A percentile compares a stretch with the other conserved stretches of the same genome.
phyloP scores from a whole-genome alignment of 2,113 vertebrate species.

The Pterocles orientalis region DNA sequence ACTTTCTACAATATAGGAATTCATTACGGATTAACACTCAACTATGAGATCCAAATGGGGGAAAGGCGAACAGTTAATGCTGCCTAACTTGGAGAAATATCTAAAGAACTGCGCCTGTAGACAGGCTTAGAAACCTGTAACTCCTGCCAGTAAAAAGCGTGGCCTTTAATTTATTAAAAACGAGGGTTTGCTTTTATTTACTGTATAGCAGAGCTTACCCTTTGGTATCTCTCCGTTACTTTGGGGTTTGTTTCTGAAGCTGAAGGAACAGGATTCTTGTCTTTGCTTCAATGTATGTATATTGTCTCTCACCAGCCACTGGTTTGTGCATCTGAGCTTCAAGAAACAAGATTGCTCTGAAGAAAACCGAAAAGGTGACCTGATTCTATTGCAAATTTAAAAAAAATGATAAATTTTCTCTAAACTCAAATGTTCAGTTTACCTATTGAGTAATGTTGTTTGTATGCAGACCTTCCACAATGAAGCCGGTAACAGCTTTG shows the following conservation, averaged over 20 bases:
- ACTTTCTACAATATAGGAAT: constrained; percentile 7
- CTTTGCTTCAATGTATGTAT: not conserved
- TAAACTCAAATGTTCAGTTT: not conserved
- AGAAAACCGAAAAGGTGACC: not conserved
- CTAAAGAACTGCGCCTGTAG: not conserved
- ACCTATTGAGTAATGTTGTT: not conserved
- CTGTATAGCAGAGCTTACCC: not conserved
- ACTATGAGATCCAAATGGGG: constrained; percentile 33
- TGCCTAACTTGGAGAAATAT: constrained; percentile 49
- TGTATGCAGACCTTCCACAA: not conserved
- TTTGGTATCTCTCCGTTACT: not conserved
- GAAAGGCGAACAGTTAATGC: not conserved
- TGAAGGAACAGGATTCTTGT: not conserved
- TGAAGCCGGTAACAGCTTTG: not conserved
- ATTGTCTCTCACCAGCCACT: not conserved
- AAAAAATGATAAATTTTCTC: not conserved
- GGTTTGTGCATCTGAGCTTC: not conserved
- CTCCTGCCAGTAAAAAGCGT: not conserved
- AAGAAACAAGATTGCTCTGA: not conserved
- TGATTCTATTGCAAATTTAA: not conserved
- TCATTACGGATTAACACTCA: constrained; percentile 15
- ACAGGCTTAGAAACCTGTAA: not conserved
- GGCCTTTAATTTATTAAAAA: not conserved
- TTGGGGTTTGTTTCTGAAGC: not conserved
- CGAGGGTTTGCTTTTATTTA: not conserved